Evolutionary conservation across 2,797 vertebrate genomes (phyloP).

Genomic region (Cossypha caffra): DNA sequence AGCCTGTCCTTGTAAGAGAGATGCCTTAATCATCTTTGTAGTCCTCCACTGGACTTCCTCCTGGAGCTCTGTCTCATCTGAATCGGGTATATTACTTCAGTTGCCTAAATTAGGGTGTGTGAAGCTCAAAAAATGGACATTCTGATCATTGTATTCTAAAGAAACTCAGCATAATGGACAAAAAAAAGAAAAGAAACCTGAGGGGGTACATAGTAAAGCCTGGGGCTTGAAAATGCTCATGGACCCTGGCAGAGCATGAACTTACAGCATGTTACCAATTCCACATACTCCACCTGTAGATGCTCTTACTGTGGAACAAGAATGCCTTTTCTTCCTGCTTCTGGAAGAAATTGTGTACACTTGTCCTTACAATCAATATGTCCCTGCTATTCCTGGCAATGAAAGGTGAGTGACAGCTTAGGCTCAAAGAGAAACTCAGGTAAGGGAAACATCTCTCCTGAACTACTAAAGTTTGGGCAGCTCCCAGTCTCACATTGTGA

Average conservation of each 20-base stretch:
- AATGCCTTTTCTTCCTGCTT: not conserved
- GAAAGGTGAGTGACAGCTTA: not conserved
- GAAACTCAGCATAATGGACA: not conserved
- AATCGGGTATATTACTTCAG: not conserved
- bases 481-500: accelerated
- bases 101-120: not conserved
- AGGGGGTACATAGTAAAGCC: not conserved
- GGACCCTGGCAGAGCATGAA: not conserved
- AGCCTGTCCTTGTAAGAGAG: not conserved
- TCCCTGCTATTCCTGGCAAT: not conserved
- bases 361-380: not conserved
- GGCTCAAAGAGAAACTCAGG: not conserved
- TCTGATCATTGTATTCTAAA: not conserved
- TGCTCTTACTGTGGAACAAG: not conserved
- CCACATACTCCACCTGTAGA: not conserved
- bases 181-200: not conserved
- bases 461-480: not conserved
- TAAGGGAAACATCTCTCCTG: not conserved
- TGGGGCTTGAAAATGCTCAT: not conserved
- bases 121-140: not conserved
- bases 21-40: not conserved
- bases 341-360: not conserved
- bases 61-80: not conserved
- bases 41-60: not conserved
- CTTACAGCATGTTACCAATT: not conserved